These are phyloP conservation scores for Helogale parvula DNA, from an alignment of 2,113 vertebrate species.

Conservation along the genomic window DNA sequence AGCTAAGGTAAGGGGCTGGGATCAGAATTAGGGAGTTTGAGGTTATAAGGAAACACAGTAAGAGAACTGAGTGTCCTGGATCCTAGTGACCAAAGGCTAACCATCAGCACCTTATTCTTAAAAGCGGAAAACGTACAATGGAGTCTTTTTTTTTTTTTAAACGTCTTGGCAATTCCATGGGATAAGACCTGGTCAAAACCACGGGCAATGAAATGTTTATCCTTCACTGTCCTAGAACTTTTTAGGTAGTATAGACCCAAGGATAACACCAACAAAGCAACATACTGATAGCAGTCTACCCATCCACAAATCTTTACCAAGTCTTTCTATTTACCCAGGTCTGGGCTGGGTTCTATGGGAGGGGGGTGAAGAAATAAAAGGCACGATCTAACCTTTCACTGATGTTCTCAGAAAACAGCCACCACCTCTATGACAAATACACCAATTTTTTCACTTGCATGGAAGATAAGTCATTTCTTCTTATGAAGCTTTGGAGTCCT, in stretches of 20 bases:
- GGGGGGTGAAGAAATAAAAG: neutral
- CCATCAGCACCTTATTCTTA: neutral
- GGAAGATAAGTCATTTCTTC: neutral
- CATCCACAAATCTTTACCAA: neutral
- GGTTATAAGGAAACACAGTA: neutral
- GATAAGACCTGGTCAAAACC: neutral
- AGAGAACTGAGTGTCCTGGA: neutral
- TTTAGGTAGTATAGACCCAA: neutral
- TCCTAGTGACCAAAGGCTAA: neutral
- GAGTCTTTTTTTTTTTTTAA: neutral
- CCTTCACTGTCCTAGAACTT: neutral
- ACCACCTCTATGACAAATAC: neutral
- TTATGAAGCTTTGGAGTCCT: neutral
- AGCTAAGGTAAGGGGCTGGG: conserved; percentile 90
- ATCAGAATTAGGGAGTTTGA: neutral
- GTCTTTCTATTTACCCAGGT: neutral
- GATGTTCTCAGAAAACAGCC: neutral
- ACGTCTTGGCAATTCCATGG: neutral
- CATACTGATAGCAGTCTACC: neutral
- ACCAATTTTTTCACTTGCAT: neutral
- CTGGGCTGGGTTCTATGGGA: neutral
- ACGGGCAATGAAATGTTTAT: neutral
- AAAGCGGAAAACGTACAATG: neutral
- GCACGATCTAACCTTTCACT: neutral
- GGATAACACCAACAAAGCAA: neutral